These are phyloP conservation scores for Conus betulinus DNA, from an alignment of 1,140 invertebrate genomes.

Conservation along the genomic window DNA sequence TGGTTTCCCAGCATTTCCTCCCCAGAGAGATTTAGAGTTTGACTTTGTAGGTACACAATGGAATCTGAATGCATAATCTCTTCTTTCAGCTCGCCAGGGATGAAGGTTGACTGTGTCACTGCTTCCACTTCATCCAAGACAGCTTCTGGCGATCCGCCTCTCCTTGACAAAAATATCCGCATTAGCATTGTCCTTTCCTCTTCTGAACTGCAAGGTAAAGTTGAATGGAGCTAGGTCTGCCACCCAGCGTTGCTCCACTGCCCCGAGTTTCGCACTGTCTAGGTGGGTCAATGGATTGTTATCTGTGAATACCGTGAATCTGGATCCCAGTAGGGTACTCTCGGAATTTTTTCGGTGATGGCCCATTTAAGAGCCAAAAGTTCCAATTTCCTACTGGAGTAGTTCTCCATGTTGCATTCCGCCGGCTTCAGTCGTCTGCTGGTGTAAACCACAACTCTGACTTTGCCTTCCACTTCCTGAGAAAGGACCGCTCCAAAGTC, in stretches of 20 bases:
- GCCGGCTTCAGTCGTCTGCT: constrained; percentile 39
- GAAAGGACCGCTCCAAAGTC: constrained; percentile 52
- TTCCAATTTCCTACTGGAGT: not conserved
- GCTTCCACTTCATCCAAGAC: no score
- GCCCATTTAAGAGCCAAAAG: constrained; percentile 43
- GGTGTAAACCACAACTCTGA: constrained; percentile 43
- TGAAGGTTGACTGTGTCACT: no score
- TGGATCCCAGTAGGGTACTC: no score
- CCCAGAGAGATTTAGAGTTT: no score
- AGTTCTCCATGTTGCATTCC: constrained; percentile 48
- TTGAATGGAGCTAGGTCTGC: no score
- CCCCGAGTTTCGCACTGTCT: no score
- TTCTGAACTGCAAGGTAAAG: constrained; percentile 7
- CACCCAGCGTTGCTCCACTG: no score
- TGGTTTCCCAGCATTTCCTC: no score
- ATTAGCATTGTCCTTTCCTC: constrained; percentile 19
- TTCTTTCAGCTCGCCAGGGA: not conserved
- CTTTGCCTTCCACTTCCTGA: constrained; percentile 52
- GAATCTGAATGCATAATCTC: not conserved
- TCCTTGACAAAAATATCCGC: constrained; percentile 28
- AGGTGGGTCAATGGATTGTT: no score
- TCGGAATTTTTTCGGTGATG: no score
- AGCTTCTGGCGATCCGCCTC: no score
- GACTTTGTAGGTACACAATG: not conserved
- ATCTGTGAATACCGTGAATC: no score